These are phyloP conservation scores for Leptocoma aspasia DNA, from an alignment of 2,113 vertebrate species.

Conservation along the genomic window DNA sequence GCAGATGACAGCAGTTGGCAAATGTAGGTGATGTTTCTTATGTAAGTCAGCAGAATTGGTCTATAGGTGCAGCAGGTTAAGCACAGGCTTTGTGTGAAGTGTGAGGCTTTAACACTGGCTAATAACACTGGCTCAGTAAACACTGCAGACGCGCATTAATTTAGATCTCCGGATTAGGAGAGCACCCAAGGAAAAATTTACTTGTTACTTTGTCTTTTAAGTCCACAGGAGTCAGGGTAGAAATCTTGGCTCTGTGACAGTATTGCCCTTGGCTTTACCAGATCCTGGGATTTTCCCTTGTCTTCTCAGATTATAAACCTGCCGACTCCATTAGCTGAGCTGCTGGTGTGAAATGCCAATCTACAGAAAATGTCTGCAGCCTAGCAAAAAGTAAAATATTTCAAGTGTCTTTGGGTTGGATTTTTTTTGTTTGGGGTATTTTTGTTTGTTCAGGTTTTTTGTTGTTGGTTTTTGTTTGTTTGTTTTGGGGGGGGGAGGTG, in stretches of 20 bases:
- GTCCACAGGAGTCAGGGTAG: not conserved
- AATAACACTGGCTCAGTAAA: not conserved
- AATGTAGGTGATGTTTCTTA: not conserved
- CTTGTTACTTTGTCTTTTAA: conserved; percentile 7
- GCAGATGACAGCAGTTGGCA: not conserved
- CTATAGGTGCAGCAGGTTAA: not conserved
- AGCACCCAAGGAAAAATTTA: not conserved
- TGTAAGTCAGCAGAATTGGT: not conserved
- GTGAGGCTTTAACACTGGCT: not conserved
- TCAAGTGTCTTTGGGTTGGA: not conserved
- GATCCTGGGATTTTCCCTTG: not conserved
- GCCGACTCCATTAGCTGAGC: not conserved
- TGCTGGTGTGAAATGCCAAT: not conserved
- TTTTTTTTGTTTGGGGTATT: not conserved
- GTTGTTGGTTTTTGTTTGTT: not conserved
- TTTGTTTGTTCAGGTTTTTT: not conserved
- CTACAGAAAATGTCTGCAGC: not conserved
- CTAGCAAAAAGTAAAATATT: not conserved
- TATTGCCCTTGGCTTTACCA: not conserved
- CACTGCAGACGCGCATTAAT: not conserved
- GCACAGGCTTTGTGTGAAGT: not conserved
- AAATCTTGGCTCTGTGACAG: not conserved
- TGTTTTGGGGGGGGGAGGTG: rapidly evolving
- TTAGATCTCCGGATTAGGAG: conserved; percentile 42
- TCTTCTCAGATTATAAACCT: not conserved